Percentiles rank a stretch among this genome's conserved stretches.
Conservation (phyloP, 2,797 vertebrate species). For the Poecilia velifera region DNA sequence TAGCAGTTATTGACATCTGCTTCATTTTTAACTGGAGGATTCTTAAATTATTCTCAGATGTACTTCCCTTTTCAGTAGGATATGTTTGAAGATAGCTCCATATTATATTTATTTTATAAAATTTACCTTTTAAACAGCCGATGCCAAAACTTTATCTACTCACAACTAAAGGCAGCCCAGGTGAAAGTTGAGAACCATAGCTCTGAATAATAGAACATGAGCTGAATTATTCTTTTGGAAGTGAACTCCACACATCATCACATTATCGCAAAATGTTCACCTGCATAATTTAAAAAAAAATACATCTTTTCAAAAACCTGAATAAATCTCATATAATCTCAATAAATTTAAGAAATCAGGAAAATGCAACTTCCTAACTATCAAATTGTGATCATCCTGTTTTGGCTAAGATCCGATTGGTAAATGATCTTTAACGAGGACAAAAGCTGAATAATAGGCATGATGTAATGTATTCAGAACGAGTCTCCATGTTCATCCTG, state of each 20-base stretch:
- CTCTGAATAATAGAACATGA: not conserved
- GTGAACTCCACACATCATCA: too few relatives aligned
- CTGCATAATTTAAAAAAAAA: too few relatives aligned
- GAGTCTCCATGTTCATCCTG: constrained; percentile 28
- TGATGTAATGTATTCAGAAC: constrained; percentile 44
- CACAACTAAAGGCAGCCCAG: not conserved
- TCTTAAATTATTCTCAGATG: not conserved
- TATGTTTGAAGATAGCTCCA: not conserved
- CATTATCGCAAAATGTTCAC: not conserved
- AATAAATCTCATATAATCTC: not conserved
- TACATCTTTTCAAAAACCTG: not conserved
- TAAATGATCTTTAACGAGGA: constrained; percentile 52
- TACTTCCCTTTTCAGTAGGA: not conserved
- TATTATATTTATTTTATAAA: not conserved
- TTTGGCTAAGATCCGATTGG: constrained; percentile 29
- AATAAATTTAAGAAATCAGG: not conserved
- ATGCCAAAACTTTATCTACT: not conserved
- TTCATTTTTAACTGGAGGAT: not conserved
- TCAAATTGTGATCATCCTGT: not conserved
- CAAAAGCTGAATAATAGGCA: constrained; percentile 33
- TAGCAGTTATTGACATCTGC: not conserved
- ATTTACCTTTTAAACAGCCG: not conserved
- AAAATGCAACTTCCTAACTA: not conserved
- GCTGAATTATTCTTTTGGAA: too few relatives aligned
- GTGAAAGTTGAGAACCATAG: not conserved